Base-by-base conservation (phyloP, 1,140 invertebrate species). In the Temnothorax nylanderi region DNA sequence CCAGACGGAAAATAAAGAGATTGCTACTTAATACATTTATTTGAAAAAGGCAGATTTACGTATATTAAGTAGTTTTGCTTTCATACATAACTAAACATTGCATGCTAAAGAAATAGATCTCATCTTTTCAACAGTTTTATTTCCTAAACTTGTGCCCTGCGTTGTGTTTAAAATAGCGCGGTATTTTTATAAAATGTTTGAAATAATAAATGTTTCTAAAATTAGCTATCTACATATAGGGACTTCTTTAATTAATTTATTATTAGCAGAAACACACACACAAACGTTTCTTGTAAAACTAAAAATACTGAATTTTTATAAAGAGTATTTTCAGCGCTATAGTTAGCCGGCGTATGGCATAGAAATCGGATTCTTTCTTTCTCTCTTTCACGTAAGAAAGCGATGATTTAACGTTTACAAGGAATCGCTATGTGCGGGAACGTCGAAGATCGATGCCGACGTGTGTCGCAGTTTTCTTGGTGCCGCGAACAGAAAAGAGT, bases 401-500 rank as follows among this genome's bases (percentile, higher is more conserved):
- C 69, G 11, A 26, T n/a, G 21, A 47, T 47, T 74, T 58, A 60
- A 41, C 54, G 41, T 51, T 21, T 44, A 37, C 41, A 62, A 34
- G 26, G 51, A n/a, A 62, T 80, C 34, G 62, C 54, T 74, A 44
- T 34, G 71, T 49, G 54, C n/a, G 54, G 47, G 47, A 71, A n/a
- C 41, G 10, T 69, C 37, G n/a, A 34, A 84, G 41, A 84, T 75
- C 56, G 80, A 84, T 58, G 51, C 7, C 47, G 34, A 64, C 60
- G 82, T 18, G 74, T 44, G 60, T 62, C 47, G 74, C 72, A 41
- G 21, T 85, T 78, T 85, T 65, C 47, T 47, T 49, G 41, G 18
- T 75, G 41, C 21, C 32, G 41, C 69, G 26, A 21, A 84, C 71
- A 84, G 80, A 84, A 60, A 74, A 54, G 69, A 84, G 69, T 47